Conservation (phyloP, 2,797 vertebrate species). For the Margarornis squamiger region DNA sequence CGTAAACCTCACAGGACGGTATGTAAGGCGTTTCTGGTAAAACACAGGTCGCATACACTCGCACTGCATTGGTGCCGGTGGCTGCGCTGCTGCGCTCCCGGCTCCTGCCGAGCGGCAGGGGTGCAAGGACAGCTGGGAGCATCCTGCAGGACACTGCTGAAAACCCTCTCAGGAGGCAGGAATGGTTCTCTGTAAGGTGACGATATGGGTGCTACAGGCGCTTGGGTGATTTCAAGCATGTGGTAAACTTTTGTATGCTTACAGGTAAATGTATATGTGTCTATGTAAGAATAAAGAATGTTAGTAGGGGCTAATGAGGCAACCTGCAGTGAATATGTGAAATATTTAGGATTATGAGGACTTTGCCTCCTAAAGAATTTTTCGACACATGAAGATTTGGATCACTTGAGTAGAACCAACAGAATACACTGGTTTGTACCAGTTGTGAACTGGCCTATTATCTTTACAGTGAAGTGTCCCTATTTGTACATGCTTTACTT, state of each 20-base stretch:
- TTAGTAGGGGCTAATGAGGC: neutral
- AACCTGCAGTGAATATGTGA: neutral
- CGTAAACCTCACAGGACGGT: rapidly evolving
- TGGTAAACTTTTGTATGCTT: neutral
- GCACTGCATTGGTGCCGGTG: rapidly evolving
- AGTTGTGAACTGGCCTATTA: neutral
- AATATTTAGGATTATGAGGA: neutral
- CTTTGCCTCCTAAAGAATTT: neutral
- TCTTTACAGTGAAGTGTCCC: neutral
- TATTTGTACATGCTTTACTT: neutral
- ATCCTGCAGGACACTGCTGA: rapidly evolving
- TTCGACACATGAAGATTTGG: neutral
- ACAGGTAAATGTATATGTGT: rapidly evolving
- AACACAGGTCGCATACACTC: rapidly evolving
- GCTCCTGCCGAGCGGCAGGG: neutral
- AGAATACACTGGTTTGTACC: neutral
- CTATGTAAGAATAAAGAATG: too few relatives aligned
- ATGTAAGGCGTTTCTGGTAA: rapidly evolving
- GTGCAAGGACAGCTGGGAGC: rapidly evolving
- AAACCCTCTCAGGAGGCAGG: neutral
- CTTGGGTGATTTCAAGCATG: rapidly evolving
- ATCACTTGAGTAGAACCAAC: neutral
- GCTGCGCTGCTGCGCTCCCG: neutral
- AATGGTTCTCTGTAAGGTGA: neutral
- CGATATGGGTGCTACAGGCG: neutral